These are phyloP conservation scores for Nannoperca obscura DNA, from an alignment of 2,797 vertebrate genomes.

Conservation along the genomic window DNA sequence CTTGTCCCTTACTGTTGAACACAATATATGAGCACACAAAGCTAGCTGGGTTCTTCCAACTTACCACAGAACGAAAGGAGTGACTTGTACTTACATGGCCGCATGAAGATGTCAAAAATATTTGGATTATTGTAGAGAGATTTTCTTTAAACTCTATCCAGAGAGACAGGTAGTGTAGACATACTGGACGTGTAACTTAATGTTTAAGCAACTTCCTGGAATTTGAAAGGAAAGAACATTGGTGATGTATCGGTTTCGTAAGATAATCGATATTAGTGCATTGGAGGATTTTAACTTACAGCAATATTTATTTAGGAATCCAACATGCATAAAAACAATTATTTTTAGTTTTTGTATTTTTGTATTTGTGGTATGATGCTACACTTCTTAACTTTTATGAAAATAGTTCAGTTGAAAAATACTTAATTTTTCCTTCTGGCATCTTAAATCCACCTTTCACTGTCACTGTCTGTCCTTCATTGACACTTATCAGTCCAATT, in stretches of 20 bases:
- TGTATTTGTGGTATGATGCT: background rate
- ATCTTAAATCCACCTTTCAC: background rate
- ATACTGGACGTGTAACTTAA: background rate
- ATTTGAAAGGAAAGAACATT: background rate
- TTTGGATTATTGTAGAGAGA: background rate
- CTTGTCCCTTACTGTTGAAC: background rate
- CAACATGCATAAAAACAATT: background rate
- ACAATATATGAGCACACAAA: constrained; percentile 11
- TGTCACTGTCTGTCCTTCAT: background rate
- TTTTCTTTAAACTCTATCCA: background rate
- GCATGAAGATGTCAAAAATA: background rate
- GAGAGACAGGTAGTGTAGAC: background rate
- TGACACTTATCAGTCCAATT: background rate
- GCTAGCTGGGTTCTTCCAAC: too few relatives aligned
- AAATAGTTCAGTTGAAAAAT: background rate
- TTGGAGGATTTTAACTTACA: background rate
- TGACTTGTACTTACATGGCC: background rate
- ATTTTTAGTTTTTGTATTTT: background rate
- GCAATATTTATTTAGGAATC: background rate
- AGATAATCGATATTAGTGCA: background rate
- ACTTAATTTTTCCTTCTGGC: background rate
- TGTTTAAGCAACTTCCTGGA: background rate
- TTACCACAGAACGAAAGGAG: background rate
- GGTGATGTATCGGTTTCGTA: background rate
- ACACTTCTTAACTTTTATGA: background rate